Base-by-base conservation (phyloP, 2,797 vertebrate species). In the Heteromormyrus szaboi region DNA sequence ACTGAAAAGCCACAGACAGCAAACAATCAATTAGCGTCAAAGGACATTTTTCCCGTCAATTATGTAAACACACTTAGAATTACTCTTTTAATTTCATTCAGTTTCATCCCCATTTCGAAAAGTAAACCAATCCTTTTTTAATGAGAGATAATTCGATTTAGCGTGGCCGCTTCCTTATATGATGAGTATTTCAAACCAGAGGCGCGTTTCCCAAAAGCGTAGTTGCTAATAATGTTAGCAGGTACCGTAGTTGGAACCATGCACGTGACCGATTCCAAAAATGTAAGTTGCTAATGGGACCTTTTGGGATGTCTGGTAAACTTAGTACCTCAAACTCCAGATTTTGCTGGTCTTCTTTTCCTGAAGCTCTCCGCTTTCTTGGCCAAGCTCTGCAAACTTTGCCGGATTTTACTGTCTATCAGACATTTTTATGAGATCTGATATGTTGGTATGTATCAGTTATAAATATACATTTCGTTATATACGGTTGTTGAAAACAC, bases 171-270 rank as follows among this genome's bases (percentile, higher is more conserved):
- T 62, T n/a, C 50, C 25, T 81, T 83, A 44, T 33, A 51, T 48
- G 51, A 22, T 84, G 41, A 29, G 9, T 41, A 46, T 51, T 88
- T 46, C 50, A 85, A 76, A 19, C 14, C 14, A 19, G 68, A 33
- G 14, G 33, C 37, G 33, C 33, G 14, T 76, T 37, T 41, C 68
- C 14, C 4, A 76, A 76, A 76, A 76, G 12, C 37, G 1, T 65
- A 53, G 62, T 50, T 89, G 29, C 89, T 90, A 89, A 56, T 85
- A 51, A 89, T 89, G 89, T 88, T 88, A 89, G 90, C 89, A 89
- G 88, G 90, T 89, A 79, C 87, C 14, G 14, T 76, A 76, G 68
- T 37, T 41, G 33, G 33, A 76, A 76, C 33, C 12, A 41, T 76
- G 33, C 33, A 76, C 14, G 29, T 41, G 68, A 76, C 37, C 33